Percentiles rank a stretch among this genome's conserved stretches.
These are phyloP conservation scores for Raja brachyura DNA, from an alignment of 2,113 vertebrate genomes.

Conservation along the genomic window DNA sequence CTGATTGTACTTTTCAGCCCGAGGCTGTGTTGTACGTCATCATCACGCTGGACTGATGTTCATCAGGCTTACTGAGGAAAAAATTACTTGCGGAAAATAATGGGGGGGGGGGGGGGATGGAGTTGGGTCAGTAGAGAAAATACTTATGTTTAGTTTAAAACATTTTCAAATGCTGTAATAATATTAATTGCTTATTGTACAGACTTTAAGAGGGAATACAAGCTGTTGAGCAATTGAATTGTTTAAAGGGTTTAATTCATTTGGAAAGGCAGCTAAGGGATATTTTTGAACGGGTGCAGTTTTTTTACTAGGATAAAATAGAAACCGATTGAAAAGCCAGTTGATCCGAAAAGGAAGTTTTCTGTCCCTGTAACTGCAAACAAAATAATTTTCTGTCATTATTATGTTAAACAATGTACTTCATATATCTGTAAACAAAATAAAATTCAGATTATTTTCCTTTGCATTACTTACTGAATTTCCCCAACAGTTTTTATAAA, in stretches of 20 bases:
- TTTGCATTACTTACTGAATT: constrained; percentile 46
- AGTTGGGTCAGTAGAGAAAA: constrained; percentile 5
- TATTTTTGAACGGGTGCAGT: constrained; percentile 84
- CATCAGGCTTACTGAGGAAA: background rate
- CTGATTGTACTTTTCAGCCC: background rate
- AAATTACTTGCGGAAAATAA: background rate
- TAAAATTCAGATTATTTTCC: constrained; percentile 87
- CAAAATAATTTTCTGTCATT: constrained; percentile 72
- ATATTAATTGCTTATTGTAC: constrained; percentile 19
- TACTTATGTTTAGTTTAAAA: background rate
- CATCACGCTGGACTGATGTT: background rate
- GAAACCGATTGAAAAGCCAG: constrained; percentile 92
- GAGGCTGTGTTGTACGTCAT: background rate
- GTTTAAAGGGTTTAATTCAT: constrained; percentile 47
- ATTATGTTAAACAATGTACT: constrained; percentile 83
- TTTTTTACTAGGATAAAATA: constrained; percentile 77
- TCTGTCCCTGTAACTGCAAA: constrained; percentile 85
- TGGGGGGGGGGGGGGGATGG: no score
- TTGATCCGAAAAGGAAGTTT: constrained; percentile 71
- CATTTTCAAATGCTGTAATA: background rate
- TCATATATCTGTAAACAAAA: constrained; percentile 80
- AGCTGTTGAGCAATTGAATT: constrained; percentile 26
- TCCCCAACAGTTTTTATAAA: background rate
- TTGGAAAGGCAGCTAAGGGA: constrained; percentile 45
- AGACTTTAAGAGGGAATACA: background rate